phyloP scores from a whole-genome alignment of 1,140 invertebrate genomes.

The Drosophila paulistorum region DNA sequence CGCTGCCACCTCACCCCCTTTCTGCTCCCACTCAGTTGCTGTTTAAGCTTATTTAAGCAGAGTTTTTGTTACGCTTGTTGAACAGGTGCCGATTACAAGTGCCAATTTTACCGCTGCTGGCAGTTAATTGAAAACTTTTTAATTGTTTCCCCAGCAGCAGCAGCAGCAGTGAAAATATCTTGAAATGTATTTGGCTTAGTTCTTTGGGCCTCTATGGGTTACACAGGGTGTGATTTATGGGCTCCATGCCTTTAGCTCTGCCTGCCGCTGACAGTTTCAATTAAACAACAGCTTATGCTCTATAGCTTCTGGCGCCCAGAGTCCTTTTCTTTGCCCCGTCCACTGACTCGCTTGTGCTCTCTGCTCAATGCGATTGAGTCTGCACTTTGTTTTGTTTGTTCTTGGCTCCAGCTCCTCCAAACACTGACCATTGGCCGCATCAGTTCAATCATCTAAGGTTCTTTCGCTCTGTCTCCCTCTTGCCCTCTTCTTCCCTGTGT shows the following conservation, averaged over 20 bases:
- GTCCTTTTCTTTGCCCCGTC: constrained; percentile 31
- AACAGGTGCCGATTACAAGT: constrained; percentile 80
- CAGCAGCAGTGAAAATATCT: constrained; percentile 41
- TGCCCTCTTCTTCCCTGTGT: neutral
- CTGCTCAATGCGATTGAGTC: constrained; percentile 30
- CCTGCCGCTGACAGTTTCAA: constrained; percentile 76
- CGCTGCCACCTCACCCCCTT: neutral
- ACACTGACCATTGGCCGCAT: constrained; percentile 4
- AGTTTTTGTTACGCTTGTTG: constrained; percentile 69
- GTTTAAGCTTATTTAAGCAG: constrained; percentile 61
- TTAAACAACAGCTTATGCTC: constrained; percentile 49
- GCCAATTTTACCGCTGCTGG: constrained; percentile 61
- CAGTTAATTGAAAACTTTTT: constrained; percentile 80
- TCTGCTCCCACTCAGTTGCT: neutral
- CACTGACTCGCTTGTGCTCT: neutral
- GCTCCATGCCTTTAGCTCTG: constrained; percentile 25
- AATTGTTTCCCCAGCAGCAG: constrained; percentile 61
- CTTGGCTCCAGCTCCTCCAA: constrained; percentile 50
- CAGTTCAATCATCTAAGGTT: constrained; percentile 41
- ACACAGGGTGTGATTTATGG: constrained; percentile 61
- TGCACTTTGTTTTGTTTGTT: constrained; percentile 59
- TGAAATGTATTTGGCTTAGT: constrained; percentile 62
- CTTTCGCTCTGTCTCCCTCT: neutral
- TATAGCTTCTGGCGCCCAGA: constrained; percentile 1
- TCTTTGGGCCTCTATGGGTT: constrained; percentile 16